Conservation (phyloP, 2,113 vertebrate genomes). For the Hepsetus odoe region DNA sequence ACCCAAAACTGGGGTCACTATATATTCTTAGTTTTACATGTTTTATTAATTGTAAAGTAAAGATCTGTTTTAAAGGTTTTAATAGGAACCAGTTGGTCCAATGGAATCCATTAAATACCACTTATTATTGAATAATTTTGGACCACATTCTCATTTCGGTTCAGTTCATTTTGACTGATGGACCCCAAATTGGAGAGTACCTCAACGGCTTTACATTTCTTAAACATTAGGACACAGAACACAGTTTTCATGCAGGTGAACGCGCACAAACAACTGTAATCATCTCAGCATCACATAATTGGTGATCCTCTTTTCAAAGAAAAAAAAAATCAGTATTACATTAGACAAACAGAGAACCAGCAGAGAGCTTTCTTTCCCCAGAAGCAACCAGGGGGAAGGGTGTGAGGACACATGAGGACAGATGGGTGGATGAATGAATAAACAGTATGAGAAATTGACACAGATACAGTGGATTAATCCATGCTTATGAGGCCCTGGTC, state of each 20-base stretch:
- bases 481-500: conserved; percentile 50
- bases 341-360: conserved; percentile 49
- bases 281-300: conserved; percentile 39
- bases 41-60: not conserved
- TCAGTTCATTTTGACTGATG: not conserved
- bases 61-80: not conserved
- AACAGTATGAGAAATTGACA: conserved; percentile 35
- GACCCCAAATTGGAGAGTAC: conserved; percentile 52
- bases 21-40: not conserved
- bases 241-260: conserved; percentile 67
- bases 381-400: conserved; percentile 31
- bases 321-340: conserved; percentile 1
- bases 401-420: conserved; percentile 58
- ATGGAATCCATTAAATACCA: not conserved
- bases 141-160: not conserved
- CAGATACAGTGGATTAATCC: conserved; percentile 46
- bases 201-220: conserved; percentile 47
- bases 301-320: conserved; percentile 8
- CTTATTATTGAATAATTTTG: not conserved
- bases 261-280: conserved; percentile 46
- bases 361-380: conserved; percentile 23
- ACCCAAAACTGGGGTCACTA: conserved; percentile 27
- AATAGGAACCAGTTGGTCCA: not conserved
- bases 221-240: conserved; percentile 35
- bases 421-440: conserved; percentile 27